Evolutionary conservation across 1,140 invertebrate species (phyloP).

Genomic region (Zaprionus ornatus): DNA sequence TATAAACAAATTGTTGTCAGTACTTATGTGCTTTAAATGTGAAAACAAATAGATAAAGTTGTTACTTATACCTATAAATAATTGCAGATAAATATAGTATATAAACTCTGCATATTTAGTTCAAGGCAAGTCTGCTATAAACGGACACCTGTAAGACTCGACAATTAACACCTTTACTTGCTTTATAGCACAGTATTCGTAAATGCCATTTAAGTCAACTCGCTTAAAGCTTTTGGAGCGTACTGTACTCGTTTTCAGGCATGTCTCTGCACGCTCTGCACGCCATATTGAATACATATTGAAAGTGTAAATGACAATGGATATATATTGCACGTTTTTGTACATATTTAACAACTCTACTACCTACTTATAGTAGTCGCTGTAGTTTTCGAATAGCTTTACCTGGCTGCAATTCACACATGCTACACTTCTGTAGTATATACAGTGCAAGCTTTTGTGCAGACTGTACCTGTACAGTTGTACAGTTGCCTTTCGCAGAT

Average conservation of each 20-base stretch:
- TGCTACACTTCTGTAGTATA: slow-evolving; percentile 3
- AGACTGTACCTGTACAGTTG: slow-evolving; percentile 22
- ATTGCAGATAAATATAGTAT: slow-evolving; percentile 10
- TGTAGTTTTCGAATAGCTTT: slow-evolving; percentile 9
- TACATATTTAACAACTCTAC: not conserved
- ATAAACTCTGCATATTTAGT: slow-evolving; percentile 3
- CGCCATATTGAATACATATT: slow-evolving; percentile 25
- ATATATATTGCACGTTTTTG: slow-evolving; percentile 1
- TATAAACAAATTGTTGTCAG: slow-evolving; percentile 18
- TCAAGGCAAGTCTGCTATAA: not conserved
- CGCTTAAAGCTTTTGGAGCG: slow-evolving; percentile 21
- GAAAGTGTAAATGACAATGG: slow-evolving; percentile 27
- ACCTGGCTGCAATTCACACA: slow-evolving; percentile 17
- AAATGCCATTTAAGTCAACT: not conserved
- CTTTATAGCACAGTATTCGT: slow-evolving; percentile 11
- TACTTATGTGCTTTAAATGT: slow-evolving; percentile 3
- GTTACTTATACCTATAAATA: slow-evolving; percentile 8
- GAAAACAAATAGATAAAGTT: slow-evolving; percentile 28
- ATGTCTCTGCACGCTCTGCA: slow-evolving; percentile 1
- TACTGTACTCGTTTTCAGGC: slow-evolving; percentile 29
- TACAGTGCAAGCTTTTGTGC: slow-evolving; percentile 11
- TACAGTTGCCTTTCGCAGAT: slow-evolving; percentile 37
- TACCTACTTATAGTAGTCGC: not conserved
- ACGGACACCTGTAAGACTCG: slow-evolving; percentile 1
- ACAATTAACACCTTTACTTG: slow-evolving; percentile 25